phyloP scores from a whole-genome alignment of 2,113 vertebrate genomes.

The Labeo catla region DNA sequence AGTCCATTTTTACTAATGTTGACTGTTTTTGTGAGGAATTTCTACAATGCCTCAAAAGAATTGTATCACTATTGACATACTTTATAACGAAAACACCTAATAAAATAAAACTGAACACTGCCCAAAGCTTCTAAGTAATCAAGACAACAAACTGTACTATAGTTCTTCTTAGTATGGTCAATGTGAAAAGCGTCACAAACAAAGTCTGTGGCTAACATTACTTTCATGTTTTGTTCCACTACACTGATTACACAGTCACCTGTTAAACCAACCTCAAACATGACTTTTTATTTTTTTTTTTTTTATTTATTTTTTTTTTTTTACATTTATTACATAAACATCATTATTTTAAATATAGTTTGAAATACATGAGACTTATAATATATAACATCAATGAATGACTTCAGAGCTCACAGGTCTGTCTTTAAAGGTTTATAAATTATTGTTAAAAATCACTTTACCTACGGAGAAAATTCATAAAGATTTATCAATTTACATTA shows the following conservation, averaged over 20 bases:
- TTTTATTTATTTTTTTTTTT: no score
- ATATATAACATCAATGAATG: no score
- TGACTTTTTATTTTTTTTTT: neutral
- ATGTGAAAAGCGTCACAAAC: no score
- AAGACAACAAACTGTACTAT: neutral
- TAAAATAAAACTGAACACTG: neutral
- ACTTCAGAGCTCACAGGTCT: neutral
- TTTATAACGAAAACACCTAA: neutral
- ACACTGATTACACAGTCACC: neutral
- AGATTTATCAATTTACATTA: no score
- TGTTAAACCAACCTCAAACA: neutral
- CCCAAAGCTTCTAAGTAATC: neutral
- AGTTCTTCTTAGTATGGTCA: no score
- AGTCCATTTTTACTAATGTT: neutral
- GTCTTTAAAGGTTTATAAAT: neutral
- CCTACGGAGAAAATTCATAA: no score
- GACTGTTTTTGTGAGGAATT: neutral
- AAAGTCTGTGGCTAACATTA: neutral
- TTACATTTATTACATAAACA: no score
- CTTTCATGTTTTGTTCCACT: neutral
- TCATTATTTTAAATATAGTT: no score
- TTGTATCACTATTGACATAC: neutral
- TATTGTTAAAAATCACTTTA: no score
- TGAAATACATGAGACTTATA: no score
- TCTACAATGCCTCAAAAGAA: neutral